Evolutionary conservation across 2,797 vertebrate genomes (phyloP).

Genomic region (Menidia menidia): DNA sequence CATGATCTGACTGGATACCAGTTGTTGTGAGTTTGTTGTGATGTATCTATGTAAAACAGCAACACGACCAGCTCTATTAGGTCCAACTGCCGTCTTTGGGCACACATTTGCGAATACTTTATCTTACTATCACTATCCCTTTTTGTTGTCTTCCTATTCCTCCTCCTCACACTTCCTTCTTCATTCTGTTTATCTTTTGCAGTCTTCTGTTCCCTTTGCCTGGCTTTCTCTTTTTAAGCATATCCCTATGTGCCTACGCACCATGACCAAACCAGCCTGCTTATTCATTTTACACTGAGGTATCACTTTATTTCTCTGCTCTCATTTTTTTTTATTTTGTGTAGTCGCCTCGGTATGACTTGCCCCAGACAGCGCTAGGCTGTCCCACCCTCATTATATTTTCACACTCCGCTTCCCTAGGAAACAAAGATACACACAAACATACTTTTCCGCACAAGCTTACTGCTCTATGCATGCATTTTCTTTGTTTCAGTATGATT

Average conservation of each 20-base stretch:
- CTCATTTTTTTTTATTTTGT: conserved; percentile 66
- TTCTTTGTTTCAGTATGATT: conserved; percentile 30
- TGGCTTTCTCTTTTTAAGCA: conserved; percentile 33
- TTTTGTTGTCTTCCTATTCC: conserved; percentile 12
- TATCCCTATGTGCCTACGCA: conserved; percentile 51
- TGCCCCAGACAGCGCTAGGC: conserved; percentile 68
- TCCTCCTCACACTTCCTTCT: background rate
- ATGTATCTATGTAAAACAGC: conserved; percentile 22
- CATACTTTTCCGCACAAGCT: conserved; percentile 25
- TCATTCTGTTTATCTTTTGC: conserved; percentile 20
- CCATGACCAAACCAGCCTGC: conserved; percentile 62
- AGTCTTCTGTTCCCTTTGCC: conserved; percentile 11
- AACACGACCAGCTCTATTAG: conserved; percentile 18
- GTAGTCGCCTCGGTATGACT: conserved; percentile 67
- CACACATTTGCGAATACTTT: conserved; percentile 16
- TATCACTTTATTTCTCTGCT: conserved; percentile 67
- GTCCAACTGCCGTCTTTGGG: conserved; percentile 12
- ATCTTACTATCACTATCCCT: conserved; percentile 9
- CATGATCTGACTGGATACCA: conserved; percentile 22
- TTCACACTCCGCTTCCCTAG: conserved; percentile 76
- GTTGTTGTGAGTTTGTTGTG: conserved; percentile 26
- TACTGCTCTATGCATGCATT: conserved; percentile 16
- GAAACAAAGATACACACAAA: conserved; percentile 50
- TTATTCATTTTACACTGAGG: conserved; percentile 70
- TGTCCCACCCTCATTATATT: conserved; percentile 83